Evolutionary conservation across 2,113 vertebrate genomes (phyloP).

Genomic region (pig (Sus scrofa)): DNA sequence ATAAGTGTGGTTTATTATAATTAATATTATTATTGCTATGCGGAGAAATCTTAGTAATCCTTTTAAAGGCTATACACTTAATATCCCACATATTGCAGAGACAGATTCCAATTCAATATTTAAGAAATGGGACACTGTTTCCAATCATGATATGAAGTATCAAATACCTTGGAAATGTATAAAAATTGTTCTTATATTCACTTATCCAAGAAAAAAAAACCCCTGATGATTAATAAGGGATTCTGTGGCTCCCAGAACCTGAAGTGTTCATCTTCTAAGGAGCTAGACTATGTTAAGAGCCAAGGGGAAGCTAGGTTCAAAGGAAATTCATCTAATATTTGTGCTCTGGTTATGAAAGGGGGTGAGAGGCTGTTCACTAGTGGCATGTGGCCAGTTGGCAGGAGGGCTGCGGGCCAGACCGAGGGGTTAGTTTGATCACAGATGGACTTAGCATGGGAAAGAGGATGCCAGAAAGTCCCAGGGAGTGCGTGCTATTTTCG

Average conservation of each 20-base stretch:
- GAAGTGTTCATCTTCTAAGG: constrained; percentile 48
- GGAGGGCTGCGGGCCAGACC: constrained; percentile 66
- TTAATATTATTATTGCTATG: not conserved
- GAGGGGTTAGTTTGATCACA: constrained; percentile 72
- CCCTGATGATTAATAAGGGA: constrained; percentile 72
- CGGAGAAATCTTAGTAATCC: not conserved
- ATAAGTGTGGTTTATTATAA: not conserved
- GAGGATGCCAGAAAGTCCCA: constrained; percentile 57
- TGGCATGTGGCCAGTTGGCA: constrained; percentile 75
- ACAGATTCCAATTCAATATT: constrained; percentile 61
- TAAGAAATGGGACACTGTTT: constrained; percentile 52
- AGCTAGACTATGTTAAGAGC: constrained; percentile 50
- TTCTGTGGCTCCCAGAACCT: constrained; percentile 54
- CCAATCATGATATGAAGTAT: constrained; percentile 43
- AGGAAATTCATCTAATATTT: constrained; percentile 83
- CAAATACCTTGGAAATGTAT: constrained; percentile 66
- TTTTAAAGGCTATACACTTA: constrained; percentile 13
- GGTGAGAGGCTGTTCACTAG: constrained; percentile 31
- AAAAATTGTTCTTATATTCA: constrained; percentile 66
- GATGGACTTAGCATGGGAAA: constrained; percentile 43
- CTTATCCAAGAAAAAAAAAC: constrained; percentile 10
- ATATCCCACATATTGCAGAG: not conserved
- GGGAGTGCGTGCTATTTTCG: constrained; percentile 68
- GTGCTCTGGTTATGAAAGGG: constrained; percentile 57
- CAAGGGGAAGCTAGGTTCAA: constrained; percentile 79